These are phyloP conservation scores for Chelidonichthys spinosus DNA, from an alignment of 2,797 vertebrate species.

Conservation along the genomic window DNA sequence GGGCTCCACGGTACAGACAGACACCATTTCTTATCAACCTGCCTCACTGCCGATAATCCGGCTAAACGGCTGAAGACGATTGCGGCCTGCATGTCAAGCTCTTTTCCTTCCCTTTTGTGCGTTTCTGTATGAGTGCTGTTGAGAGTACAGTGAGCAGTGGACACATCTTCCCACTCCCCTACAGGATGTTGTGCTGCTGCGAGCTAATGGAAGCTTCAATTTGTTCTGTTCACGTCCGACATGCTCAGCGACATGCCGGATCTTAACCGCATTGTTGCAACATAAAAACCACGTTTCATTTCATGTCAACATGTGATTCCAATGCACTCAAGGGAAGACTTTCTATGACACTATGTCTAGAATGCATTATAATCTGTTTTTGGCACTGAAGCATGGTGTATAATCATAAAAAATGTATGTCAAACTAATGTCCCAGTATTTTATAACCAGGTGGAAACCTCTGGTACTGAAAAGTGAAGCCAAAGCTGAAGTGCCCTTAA, in stretches of 20 bases:
- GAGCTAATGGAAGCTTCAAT: conserved; percentile 22
- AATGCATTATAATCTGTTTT: background rate
- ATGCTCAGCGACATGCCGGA: conserved; percentile 19
- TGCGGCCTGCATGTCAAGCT: conserved; percentile 27
- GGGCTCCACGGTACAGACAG: conserved; percentile 23
- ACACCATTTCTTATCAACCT: conserved; percentile 33
- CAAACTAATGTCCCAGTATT: too few species aligned
- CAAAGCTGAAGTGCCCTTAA: too few species aligned
- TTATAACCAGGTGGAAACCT: too few species aligned
- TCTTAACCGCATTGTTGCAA: conserved; percentile 10
- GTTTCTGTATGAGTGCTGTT: background rate
- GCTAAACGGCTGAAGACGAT: conserved; percentile 25
- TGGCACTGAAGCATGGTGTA: background rate
- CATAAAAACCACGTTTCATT: conserved; percentile 21
- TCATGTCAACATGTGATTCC: background rate
- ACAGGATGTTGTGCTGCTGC: background rate
- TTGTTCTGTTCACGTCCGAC: conserved; percentile 17
- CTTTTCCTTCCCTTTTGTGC: background rate
- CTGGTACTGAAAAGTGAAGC: too few species aligned
- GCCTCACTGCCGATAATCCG: conserved; percentile 39
- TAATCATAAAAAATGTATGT: too few species aligned
- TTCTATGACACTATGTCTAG: too few species aligned
- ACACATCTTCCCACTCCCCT: background rate
- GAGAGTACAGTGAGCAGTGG: background rate
- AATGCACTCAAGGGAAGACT: background rate